These are phyloP conservation scores for Drosophila baimaii DNA, from an alignment of 1,140 invertebrate genomes.

Conservation along the genomic window DNA sequence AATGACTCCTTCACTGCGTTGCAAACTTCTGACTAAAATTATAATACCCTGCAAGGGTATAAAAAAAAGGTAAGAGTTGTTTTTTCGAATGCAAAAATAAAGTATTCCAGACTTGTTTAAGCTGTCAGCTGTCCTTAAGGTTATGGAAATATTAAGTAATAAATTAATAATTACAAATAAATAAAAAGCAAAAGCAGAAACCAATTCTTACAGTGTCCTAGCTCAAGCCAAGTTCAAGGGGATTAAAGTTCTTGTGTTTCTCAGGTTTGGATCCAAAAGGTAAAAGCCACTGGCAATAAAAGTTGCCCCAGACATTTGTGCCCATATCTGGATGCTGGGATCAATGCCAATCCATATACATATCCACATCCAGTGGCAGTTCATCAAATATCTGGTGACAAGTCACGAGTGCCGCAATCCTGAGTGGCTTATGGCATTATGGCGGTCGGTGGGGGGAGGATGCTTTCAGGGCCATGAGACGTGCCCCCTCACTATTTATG, in stretches of 20 bases:
- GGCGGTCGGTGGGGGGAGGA: constrained; percentile 3
- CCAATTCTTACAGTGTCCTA: not conserved
- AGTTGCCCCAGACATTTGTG: constrained; percentile 68
- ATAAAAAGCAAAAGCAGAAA: too few relatives aligned
- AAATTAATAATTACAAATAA: not conserved
- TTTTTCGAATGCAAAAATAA: too few relatives aligned
- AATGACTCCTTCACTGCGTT: too few relatives aligned
- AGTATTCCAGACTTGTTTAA: too few relatives aligned
- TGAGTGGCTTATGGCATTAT: constrained; percentile 46
- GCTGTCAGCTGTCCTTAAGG: too few relatives aligned
- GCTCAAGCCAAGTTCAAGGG: constrained; percentile 56
- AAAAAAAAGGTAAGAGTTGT: too few relatives aligned
- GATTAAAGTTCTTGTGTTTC: not conserved
- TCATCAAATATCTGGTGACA: constrained; percentile 66
- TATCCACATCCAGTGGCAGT: constrained; percentile 49
- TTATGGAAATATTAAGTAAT: too few relatives aligned
- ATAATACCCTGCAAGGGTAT: too few relatives aligned
- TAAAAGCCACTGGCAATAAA: constrained; percentile 67
- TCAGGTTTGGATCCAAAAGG: not conserved
- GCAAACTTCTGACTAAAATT: too few relatives aligned
- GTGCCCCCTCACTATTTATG: constrained; percentile 44
- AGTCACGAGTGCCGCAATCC: constrained; percentile 42
- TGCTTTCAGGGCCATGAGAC: not conserved
- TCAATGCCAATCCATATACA: constrained; percentile 33
- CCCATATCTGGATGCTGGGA: constrained; percentile 41